These are phyloP conservation scores for Nipponia nippon DNA, from an alignment of 2,113 vertebrate species.

Conservation along the genomic window DNA sequence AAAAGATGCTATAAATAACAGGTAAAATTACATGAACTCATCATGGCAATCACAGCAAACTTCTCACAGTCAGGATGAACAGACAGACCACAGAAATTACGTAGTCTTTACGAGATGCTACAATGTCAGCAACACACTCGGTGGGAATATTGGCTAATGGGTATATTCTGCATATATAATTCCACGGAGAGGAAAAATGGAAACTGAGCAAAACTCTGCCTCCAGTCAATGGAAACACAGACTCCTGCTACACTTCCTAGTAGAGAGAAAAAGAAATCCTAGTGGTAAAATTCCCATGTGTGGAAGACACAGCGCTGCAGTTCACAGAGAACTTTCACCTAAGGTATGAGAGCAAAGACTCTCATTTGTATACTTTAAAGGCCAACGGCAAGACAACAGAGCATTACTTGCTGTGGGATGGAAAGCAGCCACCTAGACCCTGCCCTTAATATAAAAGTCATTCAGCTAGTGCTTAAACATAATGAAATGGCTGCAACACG, in stretches of 20 bases:
- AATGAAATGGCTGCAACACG: neutral
- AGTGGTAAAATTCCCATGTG: neutral
- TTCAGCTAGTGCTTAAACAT: neutral
- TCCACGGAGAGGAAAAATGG: neutral
- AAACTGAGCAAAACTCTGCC: neutral
- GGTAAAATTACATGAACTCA: neutral
- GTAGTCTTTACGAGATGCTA: neutral
- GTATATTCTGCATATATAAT: neutral
- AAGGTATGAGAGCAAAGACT: neutral
- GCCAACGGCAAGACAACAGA: neutral
- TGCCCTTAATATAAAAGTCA: neutral
- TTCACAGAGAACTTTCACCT: neutral
- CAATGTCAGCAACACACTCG: neutral
- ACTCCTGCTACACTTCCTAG: neutral
- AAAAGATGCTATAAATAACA: neutral
- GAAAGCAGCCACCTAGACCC: neutral
- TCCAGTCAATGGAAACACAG: neutral
- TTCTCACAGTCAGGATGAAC: neutral
- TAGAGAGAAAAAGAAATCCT: neutral
- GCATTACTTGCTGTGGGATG: neutral
- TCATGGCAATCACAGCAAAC: neutral
- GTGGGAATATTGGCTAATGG: neutral
- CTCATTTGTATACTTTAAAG: neutral
- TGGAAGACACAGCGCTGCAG: neutral
- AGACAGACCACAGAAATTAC: neutral